Evolutionary conservation across 2,888 invertebrate species (phyloP), one percentile per base, ranked within the genome.

Genomic region (Hypolimnas misippus): DNA sequence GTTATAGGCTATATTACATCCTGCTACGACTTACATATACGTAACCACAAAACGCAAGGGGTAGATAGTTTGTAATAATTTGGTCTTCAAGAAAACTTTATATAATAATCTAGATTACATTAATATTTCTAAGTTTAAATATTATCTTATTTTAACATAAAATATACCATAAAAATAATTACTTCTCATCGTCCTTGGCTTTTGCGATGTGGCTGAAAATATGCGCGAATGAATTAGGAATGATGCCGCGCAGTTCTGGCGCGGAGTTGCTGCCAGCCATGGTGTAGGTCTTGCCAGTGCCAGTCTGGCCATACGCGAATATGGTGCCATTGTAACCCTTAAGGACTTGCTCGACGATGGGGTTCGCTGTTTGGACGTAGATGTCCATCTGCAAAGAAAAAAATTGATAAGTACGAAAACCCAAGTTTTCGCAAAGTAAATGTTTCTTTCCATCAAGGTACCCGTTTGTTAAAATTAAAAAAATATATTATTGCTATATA

Each of bases 171-270:
- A 40, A 40, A 3, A 17, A 16, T 50, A 87, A 93, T 89, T 78
- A 96, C 97, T 98, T 97, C 74, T 97, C 96, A 79, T 97, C 96
- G 62, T 97, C 98, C 62, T 95, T 96, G 0, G 98, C 97, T 80
- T 98, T 97, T 0, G 99, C 97, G 73, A 99, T 99, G 76, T 98
- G 97, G 29, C 98, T 98, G 91, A 99, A 99, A 72, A 99, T 98
- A 77, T 99, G 99, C 0, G 99, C 99, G 91, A 99, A 99, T 0
- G 98, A 98, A 89, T 99, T 99, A 0, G 99, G 99, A 76, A 99
- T 99, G 74, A 99, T 98, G 49, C 99, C 99, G 64, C 97, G 94
- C 7, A 97, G 93, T 77, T 99, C 98, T 0, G 98, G 97, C 12
- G 96, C 96, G 1, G 96, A 94, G 70, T 97, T 94, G 64, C 96